These are phyloP conservation scores for Drosophila orosa DNA, from an alignment of 1,140 invertebrate genomes.

Conservation along the genomic window DNA sequence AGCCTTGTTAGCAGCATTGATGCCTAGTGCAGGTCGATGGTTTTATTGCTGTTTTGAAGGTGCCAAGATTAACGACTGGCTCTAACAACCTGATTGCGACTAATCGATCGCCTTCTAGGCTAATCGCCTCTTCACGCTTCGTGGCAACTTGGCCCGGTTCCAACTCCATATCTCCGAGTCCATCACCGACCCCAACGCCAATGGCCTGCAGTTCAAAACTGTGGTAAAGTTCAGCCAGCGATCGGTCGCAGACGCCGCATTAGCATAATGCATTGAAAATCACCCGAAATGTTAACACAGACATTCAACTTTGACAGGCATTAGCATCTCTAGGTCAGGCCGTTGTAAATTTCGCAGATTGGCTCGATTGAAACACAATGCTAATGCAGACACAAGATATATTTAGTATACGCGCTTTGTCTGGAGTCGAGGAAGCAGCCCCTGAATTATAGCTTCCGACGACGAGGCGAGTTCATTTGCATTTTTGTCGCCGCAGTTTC, in stretches of 20 bases:
- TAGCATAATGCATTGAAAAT: conserved; percentile 56
- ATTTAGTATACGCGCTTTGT: conserved; percentile 3
- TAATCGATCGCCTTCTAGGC: conserved; percentile 73
- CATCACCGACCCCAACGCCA: conserved; percentile 19
- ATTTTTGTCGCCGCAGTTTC: conserved; percentile 56
- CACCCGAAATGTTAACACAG: conserved; percentile 58
- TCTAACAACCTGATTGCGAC: conserved; percentile 55
- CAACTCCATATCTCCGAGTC: conserved; percentile 3
- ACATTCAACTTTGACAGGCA: conserved; percentile 79
- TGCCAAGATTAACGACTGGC: conserved; percentile 28
- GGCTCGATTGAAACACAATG: conserved; percentile 58
- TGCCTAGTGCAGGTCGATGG: not conserved
- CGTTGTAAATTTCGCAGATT: conserved; percentile 34
- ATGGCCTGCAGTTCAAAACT: conserved; percentile 45
- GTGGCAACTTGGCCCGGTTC: conserved; percentile 49
- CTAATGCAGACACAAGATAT: conserved; percentile 35
- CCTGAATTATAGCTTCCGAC: conserved; percentile 55
- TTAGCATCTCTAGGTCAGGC: conserved; percentile 72
- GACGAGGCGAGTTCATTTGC: conserved; percentile 43
- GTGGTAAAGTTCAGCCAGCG: conserved; percentile 65
- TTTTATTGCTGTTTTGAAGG: conserved; percentile 12
- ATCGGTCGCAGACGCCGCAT: conserved; percentile 28
- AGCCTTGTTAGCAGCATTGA: not conserved
- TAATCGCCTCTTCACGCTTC: conserved; percentile 66
- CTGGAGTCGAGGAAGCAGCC: conserved; percentile 40